Evolutionary conservation across 53 echinoderm and acorn worm species (phyloP).

Genomic region (Paracentrotus lividus): DNA sequence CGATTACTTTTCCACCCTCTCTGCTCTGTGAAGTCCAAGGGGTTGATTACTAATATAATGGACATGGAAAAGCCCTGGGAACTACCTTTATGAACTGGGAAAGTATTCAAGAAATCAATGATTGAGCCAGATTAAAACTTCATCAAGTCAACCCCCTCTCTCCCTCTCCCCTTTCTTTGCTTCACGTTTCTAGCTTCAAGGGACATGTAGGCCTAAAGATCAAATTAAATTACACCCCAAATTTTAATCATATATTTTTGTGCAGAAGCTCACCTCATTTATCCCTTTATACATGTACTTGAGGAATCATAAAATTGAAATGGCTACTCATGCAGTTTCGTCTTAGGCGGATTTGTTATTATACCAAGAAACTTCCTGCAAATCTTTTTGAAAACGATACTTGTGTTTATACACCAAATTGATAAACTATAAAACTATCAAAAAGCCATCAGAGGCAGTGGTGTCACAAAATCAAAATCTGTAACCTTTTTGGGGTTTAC

Average conservation of each 20-base stretch:
- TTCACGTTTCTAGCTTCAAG: neutral
- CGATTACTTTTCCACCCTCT: neutral
- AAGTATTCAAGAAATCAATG: constrained; percentile 15
- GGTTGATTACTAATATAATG: no score
- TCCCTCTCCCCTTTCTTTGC: neutral
- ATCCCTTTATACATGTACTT: neutral
- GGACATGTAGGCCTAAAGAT: constrained; percentile 24
- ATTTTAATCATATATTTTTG: constrained; percentile 1
- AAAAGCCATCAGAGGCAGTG: no score
- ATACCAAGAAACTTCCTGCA: neutral
- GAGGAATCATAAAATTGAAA: neutral
- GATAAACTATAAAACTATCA: no score
- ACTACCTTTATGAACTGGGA: constrained; percentile 16
- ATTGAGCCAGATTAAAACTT: constrained; percentile 24
- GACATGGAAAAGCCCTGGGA: neutral
- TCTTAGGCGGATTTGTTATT: neutral
- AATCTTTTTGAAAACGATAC: neutral
- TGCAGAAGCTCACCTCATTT: neutral
- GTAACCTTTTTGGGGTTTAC: no score
- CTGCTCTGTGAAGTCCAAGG: neutral
- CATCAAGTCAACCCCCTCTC: neutral
- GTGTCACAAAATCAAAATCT: no score
- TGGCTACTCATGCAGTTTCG: neutral
- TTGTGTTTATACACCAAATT: no score
- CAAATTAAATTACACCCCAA: neutral